Base-by-base conservation (phyloP, 2,797 vertebrate species). In the Myotis planiceps region DNA sequence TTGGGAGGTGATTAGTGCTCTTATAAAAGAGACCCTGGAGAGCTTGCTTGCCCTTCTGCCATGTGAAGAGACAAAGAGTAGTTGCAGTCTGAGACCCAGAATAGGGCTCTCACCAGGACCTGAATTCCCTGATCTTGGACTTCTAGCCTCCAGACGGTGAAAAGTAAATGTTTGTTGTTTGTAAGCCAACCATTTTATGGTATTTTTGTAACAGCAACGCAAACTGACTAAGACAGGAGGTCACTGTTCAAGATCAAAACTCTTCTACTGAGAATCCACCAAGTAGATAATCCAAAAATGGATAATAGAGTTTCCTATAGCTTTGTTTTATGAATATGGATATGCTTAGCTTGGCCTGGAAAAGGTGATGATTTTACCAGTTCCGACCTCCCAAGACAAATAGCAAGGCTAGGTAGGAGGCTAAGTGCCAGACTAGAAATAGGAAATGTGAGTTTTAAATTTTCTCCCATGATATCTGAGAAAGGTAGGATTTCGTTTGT, bases 1-100 rank as follows among this genome's bases (percentile, higher is more conserved):
- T 47, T 1, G 12, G 66, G 78, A 82, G 18, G 32, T 19, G 32
- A 84, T 55, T 15, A 55, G 21, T 2, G 45, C 1, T 21, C 58
- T 45, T 29, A 39, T 34, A 18, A 68, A 68, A n/a, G 53, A 29
- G 12, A 49, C n/a, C 10, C 34, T 32, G 2, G 25, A 39, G 45
- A 32, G 58, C 34, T 4, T 3, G 21, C 29, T 27, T 55, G 47
- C 3, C 45, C 42, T 23, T 34, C 14, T 0, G 0, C n/a, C 47
- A 12, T 0, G 2, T 4, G 58, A 66, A 37, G 80, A 34, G 4
- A 29, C 34, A 12, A 27, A 7, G 13, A 65, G 27, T 84, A 34
- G 16, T 14, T 0, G 21, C 45, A 14, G 47, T 27, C 21, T 34
- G 16, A 13, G 5, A 12, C 47, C 49, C 1, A 0, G 16, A 45